Evolutionary conservation across 2,888 invertebrate species (phyloP).

Genomic region (Diachrysia chrysitis): DNA sequence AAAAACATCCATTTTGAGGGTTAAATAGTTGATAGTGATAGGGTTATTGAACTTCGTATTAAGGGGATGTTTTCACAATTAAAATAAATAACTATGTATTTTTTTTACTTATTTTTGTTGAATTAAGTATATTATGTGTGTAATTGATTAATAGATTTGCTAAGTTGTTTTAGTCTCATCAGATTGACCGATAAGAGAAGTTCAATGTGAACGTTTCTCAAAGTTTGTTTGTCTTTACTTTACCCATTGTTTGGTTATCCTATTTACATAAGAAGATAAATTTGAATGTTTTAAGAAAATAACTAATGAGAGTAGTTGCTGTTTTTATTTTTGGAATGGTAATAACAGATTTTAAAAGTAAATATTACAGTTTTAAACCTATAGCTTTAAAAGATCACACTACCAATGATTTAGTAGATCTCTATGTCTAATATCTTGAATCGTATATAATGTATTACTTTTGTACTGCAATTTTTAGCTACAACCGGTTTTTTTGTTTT

Average conservation of each 20-base stretch:
- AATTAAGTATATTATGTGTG: background rate
- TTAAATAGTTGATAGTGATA: conserved; percentile 3
- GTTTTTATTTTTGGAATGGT: background rate
- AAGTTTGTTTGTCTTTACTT: background rate
- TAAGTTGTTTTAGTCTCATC: conserved; percentile 25
- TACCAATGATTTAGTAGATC: too few relatives aligned
- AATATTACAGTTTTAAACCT: too few relatives aligned
- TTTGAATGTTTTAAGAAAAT: background rate
- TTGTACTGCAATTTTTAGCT: too few relatives aligned
- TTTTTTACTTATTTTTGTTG: background rate
- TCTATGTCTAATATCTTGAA: too few relatives aligned
- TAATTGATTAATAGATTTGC: background rate
- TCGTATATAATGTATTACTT: too few relatives aligned
- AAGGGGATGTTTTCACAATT: background rate
- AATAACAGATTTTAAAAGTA: conserved; percentile 14
- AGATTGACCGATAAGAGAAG: conserved; percentile 39
- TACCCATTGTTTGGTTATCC: conserved; percentile 19
- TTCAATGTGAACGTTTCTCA: conserved; percentile 12
- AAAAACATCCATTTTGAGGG: conserved; percentile 24
- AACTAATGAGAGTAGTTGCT: background rate
- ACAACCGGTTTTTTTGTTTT: too few relatives aligned
- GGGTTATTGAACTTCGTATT: conserved; percentile 15
- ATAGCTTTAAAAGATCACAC: too few relatives aligned
- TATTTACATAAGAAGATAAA: background rate
- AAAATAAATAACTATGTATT: background rate